Evolutionary conservation across 1,140 invertebrate genomes (phyloP), one percentile per base, ranked within the genome.

Genomic region (Brachionus manjavacas): DNA sequence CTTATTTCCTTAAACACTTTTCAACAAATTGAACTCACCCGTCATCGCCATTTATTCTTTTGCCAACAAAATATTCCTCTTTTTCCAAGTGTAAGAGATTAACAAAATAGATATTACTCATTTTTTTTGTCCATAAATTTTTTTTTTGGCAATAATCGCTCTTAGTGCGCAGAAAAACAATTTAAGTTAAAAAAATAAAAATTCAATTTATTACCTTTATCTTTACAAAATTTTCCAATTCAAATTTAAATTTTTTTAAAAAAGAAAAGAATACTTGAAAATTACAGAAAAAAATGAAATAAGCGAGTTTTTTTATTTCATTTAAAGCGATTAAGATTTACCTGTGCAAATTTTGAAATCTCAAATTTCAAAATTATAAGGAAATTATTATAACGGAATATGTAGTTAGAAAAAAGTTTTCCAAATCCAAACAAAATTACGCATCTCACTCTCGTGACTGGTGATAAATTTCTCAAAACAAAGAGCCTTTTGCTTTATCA

Each of bases 381-480:
- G 68, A 72, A 72, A 72, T 72, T 72, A 68, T 68, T 68, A 41
- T 72, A 35, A 72, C 7, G 68, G 68, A 72, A 41, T 16, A 9
- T 72, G 28, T 72, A 39, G 31, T 39, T 39, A 9, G 16, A 72
- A 41, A 14, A 41, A 72, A 35, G 0, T 35, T 35, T 6, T n/a
- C 43, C 43, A 39, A 41, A 72, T n/a, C 14, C n/a, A 70, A 20
- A 41, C 16, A 41, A 41, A 41, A 72, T 72, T 41, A 9, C 68
- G 31, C 68, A 41, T 72, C 31, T 41, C 20, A 41, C 46, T 72
- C 16, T 41, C 52, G 52, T 60, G 52, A 72, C 68, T 72, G 68
- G 39, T 72, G 68, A 72, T 72, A 72, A 72, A 41, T 72, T 72
- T 72, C 68, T 72, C 68, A 72, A 72, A 68, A 39, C 14, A 68